phyloP scores from a whole-genome alignment of 2,797 vertebrate species.

The Schizopygopsis malacanthus region DNA sequence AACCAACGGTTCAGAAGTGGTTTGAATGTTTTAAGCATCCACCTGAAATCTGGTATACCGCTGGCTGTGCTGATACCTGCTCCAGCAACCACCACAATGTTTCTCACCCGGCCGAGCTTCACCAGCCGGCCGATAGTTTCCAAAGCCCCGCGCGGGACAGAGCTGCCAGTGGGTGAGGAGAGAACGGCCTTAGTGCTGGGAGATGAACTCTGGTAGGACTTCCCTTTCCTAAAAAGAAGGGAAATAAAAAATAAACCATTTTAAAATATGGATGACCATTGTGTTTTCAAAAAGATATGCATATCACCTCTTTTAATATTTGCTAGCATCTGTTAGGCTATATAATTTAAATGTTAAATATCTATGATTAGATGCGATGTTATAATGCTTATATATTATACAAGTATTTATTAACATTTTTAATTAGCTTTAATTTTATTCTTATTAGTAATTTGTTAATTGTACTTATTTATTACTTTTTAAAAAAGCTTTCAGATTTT shows the following conservation, averaged over 20 bases:
- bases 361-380: no score
- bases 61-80: slow-evolving; percentile 86
- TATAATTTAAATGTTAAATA: no score
- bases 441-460: no score
- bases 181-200: slow-evolving; percentile 41
- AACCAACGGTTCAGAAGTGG: not conserved
- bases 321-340: no score
- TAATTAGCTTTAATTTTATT: no score
- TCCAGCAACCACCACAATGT: slow-evolving; percentile 81
- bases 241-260: not conserved
- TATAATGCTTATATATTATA: no score
- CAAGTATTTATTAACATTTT: no score
- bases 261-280: not conserved
- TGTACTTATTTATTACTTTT: no score
- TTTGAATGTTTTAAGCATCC: not conserved
- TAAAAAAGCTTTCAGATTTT: no score
- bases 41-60: slow-evolving; percentile 86
- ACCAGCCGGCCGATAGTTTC: slow-evolving; percentile 78
- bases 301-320: no score
- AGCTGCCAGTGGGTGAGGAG: slow-evolving; percentile 21
- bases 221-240: slow-evolving; percentile 66
- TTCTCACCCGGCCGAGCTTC: slow-evolving; percentile 76
- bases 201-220: slow-evolving; percentile 28
- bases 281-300: not conserved
- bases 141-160: slow-evolving; percentile 59